Base-by-base conservation (phyloP, 2,888 invertebrate genomes). In the Habrosyne pyritoides region DNA sequence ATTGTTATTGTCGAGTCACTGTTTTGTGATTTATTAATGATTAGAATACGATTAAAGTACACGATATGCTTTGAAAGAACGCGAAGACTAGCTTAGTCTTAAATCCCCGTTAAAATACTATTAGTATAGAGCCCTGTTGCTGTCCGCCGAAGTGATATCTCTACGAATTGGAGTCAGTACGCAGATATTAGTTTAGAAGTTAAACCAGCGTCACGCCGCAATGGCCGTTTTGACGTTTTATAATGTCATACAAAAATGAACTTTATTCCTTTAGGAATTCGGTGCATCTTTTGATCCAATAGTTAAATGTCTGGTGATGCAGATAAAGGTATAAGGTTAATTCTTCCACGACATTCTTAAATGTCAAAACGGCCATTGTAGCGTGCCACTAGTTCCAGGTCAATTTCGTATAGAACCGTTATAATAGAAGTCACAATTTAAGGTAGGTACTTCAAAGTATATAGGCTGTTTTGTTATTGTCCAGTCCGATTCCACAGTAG, bases 351-450 rank as follows among this genome's bases (percentile, higher is more conserved):
- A n/a, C n/a, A n/a, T n/a, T n/a, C n/a, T n/a, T n/a, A n/a, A n/a
- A n/a, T n/a, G n/a, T n/a, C n/a, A n/a, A n/a, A n/a, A n/a, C n/a
- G n/a, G n/a, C n/a, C n/a, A n/a, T n/a, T n/a, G n/a, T n/a, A n/a
- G n/a, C n/a, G n/a, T n/a, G n/a, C n/a, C n/a, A n/a, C n/a, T n/a
- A n/a, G n/a, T n/a, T n/a, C 30, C 18, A 5, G 50, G 28, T 28
- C 28, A 30, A 50, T 30, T 50, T 14, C 21, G 18, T 28, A 49
- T 55, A 71, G 69, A 63, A 71, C 67, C 63, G 65, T 55, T 61
- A 42, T 59, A 53, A 75, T 77, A 80, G 71, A 74, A 73, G 75
- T 79, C 81, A 80, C 81, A 80, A 81, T 74, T 76, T 71, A 69
- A 70, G 63, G 73, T 83, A 82, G 79, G 72, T 66, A 66, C 66